A percentile compares a stretch with the other conserved stretches of the same genome.
Conservation (phyloP, 2,113 vertebrate species). For the Hyla sarda region DNA sequence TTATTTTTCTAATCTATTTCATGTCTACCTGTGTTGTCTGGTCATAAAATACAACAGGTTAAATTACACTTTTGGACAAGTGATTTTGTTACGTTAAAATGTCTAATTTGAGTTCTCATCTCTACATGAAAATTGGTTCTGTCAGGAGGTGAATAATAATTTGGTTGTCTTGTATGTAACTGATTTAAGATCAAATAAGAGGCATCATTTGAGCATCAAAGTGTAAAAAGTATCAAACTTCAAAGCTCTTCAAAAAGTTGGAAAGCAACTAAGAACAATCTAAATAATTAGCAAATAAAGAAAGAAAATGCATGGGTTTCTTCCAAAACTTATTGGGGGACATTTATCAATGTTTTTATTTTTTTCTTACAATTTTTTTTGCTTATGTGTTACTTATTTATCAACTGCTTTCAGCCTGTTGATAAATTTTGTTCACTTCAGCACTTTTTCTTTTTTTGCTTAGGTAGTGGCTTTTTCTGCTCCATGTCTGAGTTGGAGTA, state of each 20-base stretch:
- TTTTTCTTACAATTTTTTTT: too few species aligned
- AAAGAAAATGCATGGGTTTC: too few species aligned
- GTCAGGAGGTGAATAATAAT: conserved; percentile 54
- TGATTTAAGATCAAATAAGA: conserved; percentile 32
- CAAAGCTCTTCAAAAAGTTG: conserved; percentile 32
- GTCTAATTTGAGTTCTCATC: conserved; percentile 32
- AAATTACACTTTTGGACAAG: conserved; percentile 49
- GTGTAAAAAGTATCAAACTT: background rate
- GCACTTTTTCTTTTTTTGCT: too few species aligned
- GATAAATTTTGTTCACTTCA: too few species aligned
- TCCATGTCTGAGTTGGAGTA: too few species aligned
- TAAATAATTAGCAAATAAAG: background rate
- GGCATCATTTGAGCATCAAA: conserved; percentile 13
- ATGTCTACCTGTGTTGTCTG: background rate
- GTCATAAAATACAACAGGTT: conserved; percentile 1
- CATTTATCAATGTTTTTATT: too few species aligned
- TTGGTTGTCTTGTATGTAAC: conserved; percentile 46
- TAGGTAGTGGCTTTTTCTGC: too few species aligned
- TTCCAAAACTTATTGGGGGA: too few species aligned
- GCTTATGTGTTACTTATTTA: too few species aligned
- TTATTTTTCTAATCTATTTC: background rate
- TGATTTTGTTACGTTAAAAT: conserved; percentile 36
- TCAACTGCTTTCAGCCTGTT: too few species aligned
- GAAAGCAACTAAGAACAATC: background rate
- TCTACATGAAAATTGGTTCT: conserved; percentile 52